These are phyloP conservation scores for Lagocephalus sceleratus DNA, from an alignment of 2,797 vertebrate species.

Conservation along the genomic window DNA sequence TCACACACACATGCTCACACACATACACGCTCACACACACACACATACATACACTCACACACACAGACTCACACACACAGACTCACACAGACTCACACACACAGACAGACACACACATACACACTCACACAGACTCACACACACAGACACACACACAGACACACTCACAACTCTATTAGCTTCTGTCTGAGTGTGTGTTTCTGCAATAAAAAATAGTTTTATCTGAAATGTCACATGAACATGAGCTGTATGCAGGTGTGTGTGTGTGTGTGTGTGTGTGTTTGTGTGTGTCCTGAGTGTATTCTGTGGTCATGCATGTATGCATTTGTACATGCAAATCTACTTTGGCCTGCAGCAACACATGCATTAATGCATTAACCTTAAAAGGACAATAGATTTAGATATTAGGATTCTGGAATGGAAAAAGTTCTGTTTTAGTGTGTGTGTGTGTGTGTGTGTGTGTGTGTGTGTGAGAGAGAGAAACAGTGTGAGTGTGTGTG, in stretches of 20 bases:
- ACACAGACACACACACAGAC: conserved; percentile 23
- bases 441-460: too few species aligned
- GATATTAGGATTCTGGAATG: not conserved
- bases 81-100: conserved; percentile 60
- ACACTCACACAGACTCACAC: conserved; percentile 27
- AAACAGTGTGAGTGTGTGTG: not conserved
- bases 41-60: conserved; percentile 34
- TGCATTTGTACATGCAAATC: conserved; percentile 36
- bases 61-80: conserved; percentile 13
- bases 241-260: not conserved
- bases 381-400: conserved; percentile 11
- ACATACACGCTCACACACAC: conserved; percentile 10
- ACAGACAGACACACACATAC: conserved; percentile 19
- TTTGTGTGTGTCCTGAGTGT: not conserved
- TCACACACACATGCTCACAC: conserved; percentile 39
- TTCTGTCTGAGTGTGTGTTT: conserved; percentile 9
- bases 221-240: conserved; percentile 16
- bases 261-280: not conserved
- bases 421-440: too few species aligned
- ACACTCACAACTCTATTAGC: conserved; percentile 19
- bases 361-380: conserved; percentile 30
- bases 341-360: conserved; percentile 35
- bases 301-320: conserved; percentile 20
- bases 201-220: conserved; percentile 27
- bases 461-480: too few species aligned